Evolutionary conservation across 2,797 vertebrate genomes (phyloP).

Genomic region (Molossus alvarezi): DNA sequence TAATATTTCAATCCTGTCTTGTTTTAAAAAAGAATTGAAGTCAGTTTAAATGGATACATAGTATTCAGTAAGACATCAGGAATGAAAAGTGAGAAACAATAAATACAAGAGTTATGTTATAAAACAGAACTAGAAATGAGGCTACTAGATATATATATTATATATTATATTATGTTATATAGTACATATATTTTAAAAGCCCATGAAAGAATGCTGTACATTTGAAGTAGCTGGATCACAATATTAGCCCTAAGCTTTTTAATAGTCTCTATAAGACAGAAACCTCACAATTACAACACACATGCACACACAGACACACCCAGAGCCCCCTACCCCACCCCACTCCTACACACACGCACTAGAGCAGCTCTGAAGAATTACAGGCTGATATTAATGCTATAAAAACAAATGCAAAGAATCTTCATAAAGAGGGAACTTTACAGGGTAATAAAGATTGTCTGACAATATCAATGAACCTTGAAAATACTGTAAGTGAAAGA

Average conservation of each 20-base stretch:
- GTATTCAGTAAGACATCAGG: constrained; percentile 35
- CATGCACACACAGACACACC: not conserved
- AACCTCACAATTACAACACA: not conserved
- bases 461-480: not conserved
- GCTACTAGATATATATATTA: not conserved
- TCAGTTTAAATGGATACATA: not conserved
- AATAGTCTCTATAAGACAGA: not conserved
- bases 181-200: not conserved
- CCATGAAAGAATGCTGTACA: not conserved
- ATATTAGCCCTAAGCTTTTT: not conserved
- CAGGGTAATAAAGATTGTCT: not conserved
- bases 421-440: not conserved
- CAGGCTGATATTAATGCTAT: not conserved
- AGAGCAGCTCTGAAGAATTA: not conserved
- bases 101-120: constrained; percentile 7
- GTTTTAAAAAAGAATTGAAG: constrained; percentile 11
- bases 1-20: not conserved
- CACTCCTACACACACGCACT: accelerated
- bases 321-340: too few species aligned
- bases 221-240: not conserved
- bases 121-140: not conserved
- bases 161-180: too few species aligned
- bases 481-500: not conserved
- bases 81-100: constrained; percentile 41
- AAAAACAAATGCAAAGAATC: not conserved